Evolutionary conservation across 2,888 invertebrate species (phyloP), one percentile per base, ranked within the genome.

Genomic region (Malthinus flaveolus): DNA sequence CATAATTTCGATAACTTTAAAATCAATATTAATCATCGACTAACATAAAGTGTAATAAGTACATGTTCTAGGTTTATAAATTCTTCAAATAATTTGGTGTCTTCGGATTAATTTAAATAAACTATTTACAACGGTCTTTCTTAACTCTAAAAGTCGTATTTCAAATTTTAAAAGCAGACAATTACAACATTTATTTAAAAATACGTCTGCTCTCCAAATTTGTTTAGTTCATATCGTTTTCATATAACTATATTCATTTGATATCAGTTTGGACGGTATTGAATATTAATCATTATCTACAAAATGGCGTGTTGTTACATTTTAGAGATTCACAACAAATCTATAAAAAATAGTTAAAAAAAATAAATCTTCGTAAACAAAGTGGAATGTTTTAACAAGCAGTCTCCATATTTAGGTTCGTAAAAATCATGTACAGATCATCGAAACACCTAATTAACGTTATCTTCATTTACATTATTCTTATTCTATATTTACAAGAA

Each of bases 401-500:
- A 69, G 71, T 69, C 69, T 69, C 66, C 59, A 15, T 61, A 49
- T 62, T 35, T 61, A 60, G 53, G 44, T 61, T 54, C 51, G 48
- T 55, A 55, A 62, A 62, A 62, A 62, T 62, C 53, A 60, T 49
- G 49, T 53, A 51, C 47, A 57, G 32, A 48, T 11, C 42, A 49
- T 47, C 35, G 52, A 53, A 23, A 23, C 23, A 23, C 23, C 9
- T 48, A 39, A 10, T 48, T 32, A 48, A 48, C 11, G 2, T 13
- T n/a, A 7, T 35, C 59, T 59, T 62, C 62, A 59, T 62, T 60
- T 68, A 71, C 56, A 57, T 56, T 69, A 66, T 3, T 67, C 71
- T 54, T 69, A 69, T 60, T 58, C 70, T 72, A 73, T 74, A 73
- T 75, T 70, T 74, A 74, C 74, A 75, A 64, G 66, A 61, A 51